These are phyloP conservation scores for Trilocha varians DNA, from an alignment of 2,888 invertebrate genomes.

Conservation along the genomic window DNA sequence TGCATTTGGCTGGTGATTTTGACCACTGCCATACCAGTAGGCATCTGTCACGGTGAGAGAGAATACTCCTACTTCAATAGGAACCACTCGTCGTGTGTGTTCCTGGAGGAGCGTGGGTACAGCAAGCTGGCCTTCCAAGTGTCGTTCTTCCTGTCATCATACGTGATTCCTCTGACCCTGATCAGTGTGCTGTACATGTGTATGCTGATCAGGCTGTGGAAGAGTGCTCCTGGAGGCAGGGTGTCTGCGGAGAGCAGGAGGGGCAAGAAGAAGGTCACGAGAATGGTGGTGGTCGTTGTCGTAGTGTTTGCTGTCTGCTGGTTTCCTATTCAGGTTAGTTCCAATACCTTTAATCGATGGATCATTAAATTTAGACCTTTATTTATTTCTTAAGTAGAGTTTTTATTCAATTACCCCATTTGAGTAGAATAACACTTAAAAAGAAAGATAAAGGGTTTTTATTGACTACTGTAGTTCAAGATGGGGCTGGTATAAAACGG, in stretches of 20 bases:
- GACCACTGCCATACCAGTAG: conserved; percentile 83
- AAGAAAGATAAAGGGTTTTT: no score
- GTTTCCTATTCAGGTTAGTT: conserved; percentile 91
- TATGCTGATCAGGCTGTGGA: conserved; percentile 91
- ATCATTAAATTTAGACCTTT: no score
- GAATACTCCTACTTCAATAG: conserved; percentile 76
- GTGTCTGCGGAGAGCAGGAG: conserved; percentile 86
- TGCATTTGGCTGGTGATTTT: conserved; percentile 88
- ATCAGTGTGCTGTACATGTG: conserved; percentile 91
- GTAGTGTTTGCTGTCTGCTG: conserved; percentile 95
- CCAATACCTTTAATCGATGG: no score
- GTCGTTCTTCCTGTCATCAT: conserved; percentile 90
- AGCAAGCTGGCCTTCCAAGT: conserved; percentile 79
- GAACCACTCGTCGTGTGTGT: conserved; percentile 79
- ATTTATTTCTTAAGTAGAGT: no score
- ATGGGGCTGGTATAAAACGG: no score
- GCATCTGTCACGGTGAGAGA: conserved; percentile 83
- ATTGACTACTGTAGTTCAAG: no score
- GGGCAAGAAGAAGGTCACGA: conserved; percentile 90
- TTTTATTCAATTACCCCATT: no score
- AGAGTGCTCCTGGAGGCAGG: conserved; percentile 85
- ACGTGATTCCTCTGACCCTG: conserved; percentile 88
- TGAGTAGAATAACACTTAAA: no score
- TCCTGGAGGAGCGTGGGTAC: conserved; percentile 75
- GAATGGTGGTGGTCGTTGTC: conserved; percentile 93